A percentile compares a stretch with the other conserved stretches of the same genome.
phyloP scores from a whole-genome alignment of 64 coral and sea anemone species.

The Acropora yongei region DNA sequence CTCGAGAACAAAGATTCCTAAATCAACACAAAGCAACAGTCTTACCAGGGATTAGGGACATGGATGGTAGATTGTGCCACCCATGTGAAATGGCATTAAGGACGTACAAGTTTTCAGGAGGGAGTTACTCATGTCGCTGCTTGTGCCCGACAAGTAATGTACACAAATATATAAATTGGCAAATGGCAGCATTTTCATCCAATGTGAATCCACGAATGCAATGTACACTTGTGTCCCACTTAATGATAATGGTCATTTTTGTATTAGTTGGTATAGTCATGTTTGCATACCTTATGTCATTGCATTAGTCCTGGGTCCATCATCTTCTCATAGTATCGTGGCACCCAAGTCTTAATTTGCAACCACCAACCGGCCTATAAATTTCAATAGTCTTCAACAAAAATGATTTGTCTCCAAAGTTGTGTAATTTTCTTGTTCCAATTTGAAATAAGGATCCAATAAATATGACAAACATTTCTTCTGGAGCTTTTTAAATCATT shows the following conservation, averaged over 20 bases:
- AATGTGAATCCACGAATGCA: slow-evolving; percentile 58
- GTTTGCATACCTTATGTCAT: slow-evolving; percentile 88
- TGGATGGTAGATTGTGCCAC: slow-evolving; percentile 86
- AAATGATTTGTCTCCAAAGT: too few species aligned
- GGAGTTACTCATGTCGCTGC: slow-evolving; percentile 73
- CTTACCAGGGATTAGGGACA: slow-evolving; percentile 81
- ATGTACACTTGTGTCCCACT: slow-evolving; percentile 82
- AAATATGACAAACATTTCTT: too few species aligned
- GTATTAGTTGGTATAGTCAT: slow-evolving; percentile 76
- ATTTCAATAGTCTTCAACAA: too few species aligned
- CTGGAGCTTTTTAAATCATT: too few species aligned
- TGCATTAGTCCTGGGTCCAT: slow-evolving; percentile 1
- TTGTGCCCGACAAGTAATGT: slow-evolving; percentile 86
- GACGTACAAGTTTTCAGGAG: slow-evolving; percentile 64
- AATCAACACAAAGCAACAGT: slow-evolving; percentile 83
- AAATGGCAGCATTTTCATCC: slow-evolving; percentile 82
- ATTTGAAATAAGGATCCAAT: too few species aligned
- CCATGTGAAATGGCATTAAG: slow-evolving; percentile 86
- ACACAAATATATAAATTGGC: slow-evolving; percentile 93
- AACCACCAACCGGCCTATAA: too few species aligned
- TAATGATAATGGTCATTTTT: slow-evolving; percentile 88
- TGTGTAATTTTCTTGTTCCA: too few species aligned
- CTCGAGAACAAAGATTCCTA: slow-evolving; percentile 72
- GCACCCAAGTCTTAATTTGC: too few species aligned
- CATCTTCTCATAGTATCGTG: too few species aligned